Conservation (phyloP, 2,797 vertebrate genomes). For the Benthosema pterotum region DNA sequence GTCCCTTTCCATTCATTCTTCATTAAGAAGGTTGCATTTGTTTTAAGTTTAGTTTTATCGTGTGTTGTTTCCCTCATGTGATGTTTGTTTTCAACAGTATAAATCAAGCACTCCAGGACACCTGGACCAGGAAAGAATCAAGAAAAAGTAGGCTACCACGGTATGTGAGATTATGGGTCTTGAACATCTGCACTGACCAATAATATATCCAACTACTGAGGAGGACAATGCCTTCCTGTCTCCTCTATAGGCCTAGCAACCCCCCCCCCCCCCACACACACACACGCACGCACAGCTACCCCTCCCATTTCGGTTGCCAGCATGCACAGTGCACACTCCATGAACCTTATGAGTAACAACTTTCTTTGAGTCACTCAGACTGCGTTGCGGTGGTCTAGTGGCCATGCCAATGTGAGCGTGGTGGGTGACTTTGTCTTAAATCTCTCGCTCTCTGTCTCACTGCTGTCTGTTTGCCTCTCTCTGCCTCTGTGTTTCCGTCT, state of each 20-base stretch:
- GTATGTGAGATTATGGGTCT: conserved; percentile 8
- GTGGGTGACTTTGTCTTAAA: conserved; percentile 28
- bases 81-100: too few species aligned
- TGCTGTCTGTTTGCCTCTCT: not conserved
- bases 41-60: too few species aligned
- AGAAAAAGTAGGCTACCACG: not conserved
- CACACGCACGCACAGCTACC: too few species aligned
- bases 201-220: conserved; percentile 38
- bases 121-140: conserved; percentile 1
- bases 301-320: conserved; percentile 9
- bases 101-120: not conserved
- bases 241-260: conserved; percentile 24
- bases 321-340: conserved; percentile 12
- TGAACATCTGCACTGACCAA: conserved; percentile 24
- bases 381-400: conserved; percentile 19
- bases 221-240: conserved; percentile 19
- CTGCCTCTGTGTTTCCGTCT: conserved; percentile 5
- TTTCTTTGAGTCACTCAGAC: conserved; percentile 33
- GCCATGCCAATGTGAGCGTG: conserved; percentile 21
- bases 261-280: too few species aligned
- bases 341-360: conserved; percentile 37
- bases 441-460: not conserved
- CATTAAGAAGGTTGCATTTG: too few species aligned
- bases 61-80: too few species aligned
- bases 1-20: too few species aligned